Base-by-base conservation (phyloP, 2,113 vertebrate species). In the Arenaria interpres region DNA sequence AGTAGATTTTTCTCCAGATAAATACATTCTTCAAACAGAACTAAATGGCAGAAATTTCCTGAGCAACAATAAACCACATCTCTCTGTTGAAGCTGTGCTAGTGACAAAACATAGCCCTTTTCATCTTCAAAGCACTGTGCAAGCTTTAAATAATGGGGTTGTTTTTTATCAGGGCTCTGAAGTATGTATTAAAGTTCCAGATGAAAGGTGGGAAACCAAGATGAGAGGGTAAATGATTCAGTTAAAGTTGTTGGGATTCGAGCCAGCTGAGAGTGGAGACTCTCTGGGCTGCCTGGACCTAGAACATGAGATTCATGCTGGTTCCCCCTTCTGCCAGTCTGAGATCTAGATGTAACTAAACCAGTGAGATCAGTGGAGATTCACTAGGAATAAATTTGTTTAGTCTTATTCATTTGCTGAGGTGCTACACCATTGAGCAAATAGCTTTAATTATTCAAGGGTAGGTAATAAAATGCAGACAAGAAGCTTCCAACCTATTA, bases 121-220 rank as follows among this genome's bases (percentile, higher is more conserved):
- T 97, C 66, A 97, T 96, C 97, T 97, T 97, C 97, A 97, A 97
- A 97, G 96, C 62, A 33, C 48, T 27, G 53, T 89, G 74, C 32
- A 88, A 87, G 94, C 80, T 95, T 93, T 84, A 96, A 95, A 95
- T 93, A 96, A 89, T 92, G 45, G 91, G 56, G 5, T 51, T 73
- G 10, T 43, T 43, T 33, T 18, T 18, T 4, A 37, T 53, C 53
- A 30, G 18, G 80, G 37, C 15, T 85, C 45, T 91, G 94, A 92
- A 93, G 74, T 94, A 24, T 37, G 21, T 87, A 37, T 85, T 93
- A 90, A 60, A 66, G 41, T 85, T 96, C 33, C 77, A 93, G 69
- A 94, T 97, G 73, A 96, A 97, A 96, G 96, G 37, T 94, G 85
- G 89, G 94, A 97, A 95, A 66, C 62, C 19, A 75, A 50, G 45